phyloP scores from a whole-genome alignment of 1,140 invertebrate species.

The Drosophila repletoides region DNA sequence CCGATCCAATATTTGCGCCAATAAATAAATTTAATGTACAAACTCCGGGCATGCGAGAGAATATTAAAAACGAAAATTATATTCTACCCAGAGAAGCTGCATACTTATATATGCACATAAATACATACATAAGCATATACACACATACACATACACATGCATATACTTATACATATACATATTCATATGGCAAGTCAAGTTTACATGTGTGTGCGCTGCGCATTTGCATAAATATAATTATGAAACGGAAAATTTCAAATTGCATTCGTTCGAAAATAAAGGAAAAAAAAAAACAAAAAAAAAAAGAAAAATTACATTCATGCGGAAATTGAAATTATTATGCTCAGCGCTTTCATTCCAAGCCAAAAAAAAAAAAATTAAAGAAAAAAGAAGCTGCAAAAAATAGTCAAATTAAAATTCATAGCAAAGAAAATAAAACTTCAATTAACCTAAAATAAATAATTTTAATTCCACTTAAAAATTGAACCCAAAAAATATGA shows the following conservation, averaged over 20 bases:
- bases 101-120: neutral
- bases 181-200: constrained; percentile 32
- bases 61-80: constrained; percentile 82
- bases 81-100: constrained; percentile 65
- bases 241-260: constrained; percentile 70
- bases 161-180: neutral
- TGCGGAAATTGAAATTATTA: constrained; percentile 59
- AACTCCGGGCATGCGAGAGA: constrained; percentile 74
- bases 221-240: constrained; percentile 80
- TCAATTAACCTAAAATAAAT: no score
- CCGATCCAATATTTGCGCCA: constrained; percentile 80
- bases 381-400: neutral
- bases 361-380: constrained; percentile 18
- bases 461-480: no score
- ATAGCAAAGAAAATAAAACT: neutral
- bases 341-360: constrained; percentile 18
- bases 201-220: constrained; percentile 13
- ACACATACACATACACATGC: neutral
- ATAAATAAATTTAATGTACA: constrained; percentile 81
- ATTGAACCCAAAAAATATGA: no score
- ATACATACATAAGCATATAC: constrained; percentile 27
- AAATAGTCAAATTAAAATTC: neutral
- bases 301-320: constrained; percentile 22
- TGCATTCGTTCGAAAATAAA: constrained; percentile 51
- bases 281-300: constrained; percentile 25